Base-by-base conservation (phyloP, 2,888 invertebrate species). In the Amphipoea oculea region DNA sequence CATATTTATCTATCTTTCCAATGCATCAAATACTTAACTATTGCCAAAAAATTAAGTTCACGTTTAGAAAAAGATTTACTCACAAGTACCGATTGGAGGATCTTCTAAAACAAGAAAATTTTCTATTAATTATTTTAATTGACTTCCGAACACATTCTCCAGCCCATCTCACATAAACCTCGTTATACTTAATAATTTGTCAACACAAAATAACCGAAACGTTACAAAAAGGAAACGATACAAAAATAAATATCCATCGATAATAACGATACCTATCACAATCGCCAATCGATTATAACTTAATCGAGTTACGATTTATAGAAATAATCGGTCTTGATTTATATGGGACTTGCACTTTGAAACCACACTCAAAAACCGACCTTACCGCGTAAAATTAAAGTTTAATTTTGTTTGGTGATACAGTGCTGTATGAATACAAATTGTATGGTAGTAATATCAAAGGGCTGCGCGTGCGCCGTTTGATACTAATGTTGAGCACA, bases 291-390 rank as follows among this genome's bases (percentile, higher is more conserved):
- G 96, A 96, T 96, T 96, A 96, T 95, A 96, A 95, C 95, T 95
- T 96, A 96, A 96, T 96, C 95, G 95, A 96, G 95, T 95, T 95
- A 96, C 94, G 94, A 96, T 96, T 96, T 96, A 96, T 96, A 96
- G 96, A 96, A 96, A 96, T 96, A 96, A 96, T 96, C 95, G 95
- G 94, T 93, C 94, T 93, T 96, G 96, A 96, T 96, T 96, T 96
- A 96, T 96, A 89, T 91, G 91, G 91, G 89, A 90, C 87, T 90
- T 89, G 85, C 84, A 86, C 83, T 89, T 85, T 80, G 63, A 69
- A 69, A 54, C 17, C 45, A 0, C 70, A 81, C 4, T 69, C n/a
- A 3, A 92, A 81, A 88, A 76, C 74, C 6, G 14, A 87, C 89
- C 82, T 79, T 94, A 91, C 51, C 0, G 0, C 0, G 4, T 2